These are phyloP conservation scores for Holacanthella duospinosa DNA, from an alignment of 2,888 invertebrate genomes.

Conservation along the genomic window DNA sequence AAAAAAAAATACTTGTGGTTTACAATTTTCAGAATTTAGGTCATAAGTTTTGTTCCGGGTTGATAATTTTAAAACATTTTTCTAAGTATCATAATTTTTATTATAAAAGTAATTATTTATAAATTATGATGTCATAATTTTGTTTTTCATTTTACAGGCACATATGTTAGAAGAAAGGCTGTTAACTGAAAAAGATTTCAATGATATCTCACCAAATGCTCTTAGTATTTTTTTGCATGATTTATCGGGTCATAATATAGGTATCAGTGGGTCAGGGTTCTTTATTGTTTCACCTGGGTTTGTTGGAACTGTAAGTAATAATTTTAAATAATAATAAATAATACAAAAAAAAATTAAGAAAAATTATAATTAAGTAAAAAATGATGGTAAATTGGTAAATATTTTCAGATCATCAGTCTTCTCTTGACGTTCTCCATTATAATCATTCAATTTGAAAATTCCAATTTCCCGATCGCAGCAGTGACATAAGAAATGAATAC, in stretches of 20 bases:
- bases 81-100: too few relatives aligned
- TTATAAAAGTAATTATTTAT: too few relatives aligned
- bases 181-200: neutral
- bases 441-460: slow-evolving; percentile 8
- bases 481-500: neutral
- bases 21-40: too few relatives aligned
- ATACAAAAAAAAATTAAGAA: neutral
- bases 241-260: slow-evolving; percentile 5
- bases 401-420: slow-evolving; percentile 10
- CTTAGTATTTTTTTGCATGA: slow-evolving; percentile 9
- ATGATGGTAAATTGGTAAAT: too few relatives aligned
- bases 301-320: slow-evolving; percentile 4
- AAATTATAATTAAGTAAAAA: too few relatives aligned
- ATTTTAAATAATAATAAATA: neutral
- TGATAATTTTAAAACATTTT: too few relatives aligned
- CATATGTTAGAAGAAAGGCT: slow-evolving; percentile 8
- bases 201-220: neutral
- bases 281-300: slow-evolving; percentile 5
- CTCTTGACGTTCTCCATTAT: slow-evolving; percentile 13
- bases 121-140: neutral
- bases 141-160: neutral
- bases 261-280: slow-evolving; percentile 8
- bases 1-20: neutral
- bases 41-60: neutral
- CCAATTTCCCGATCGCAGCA: neutral